Evolutionary conservation across 1,140 invertebrate species (phyloP).

Genomic region (Aphelinus atriplicis): DNA sequence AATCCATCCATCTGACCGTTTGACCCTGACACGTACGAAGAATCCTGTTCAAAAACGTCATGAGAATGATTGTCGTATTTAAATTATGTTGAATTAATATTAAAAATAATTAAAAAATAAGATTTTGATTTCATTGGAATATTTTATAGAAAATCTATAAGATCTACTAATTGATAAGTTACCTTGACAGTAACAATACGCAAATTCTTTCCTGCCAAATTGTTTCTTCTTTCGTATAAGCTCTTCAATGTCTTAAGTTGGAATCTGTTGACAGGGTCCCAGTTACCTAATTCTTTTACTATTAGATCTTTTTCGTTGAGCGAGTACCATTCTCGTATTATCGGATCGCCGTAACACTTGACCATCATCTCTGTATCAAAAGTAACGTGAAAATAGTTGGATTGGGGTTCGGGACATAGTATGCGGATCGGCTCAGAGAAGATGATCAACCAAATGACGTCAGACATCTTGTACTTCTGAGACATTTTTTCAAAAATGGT

Average conservation of each 20-base stretch:
- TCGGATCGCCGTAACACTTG: conserved; percentile 17
- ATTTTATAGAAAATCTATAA: too few species aligned
- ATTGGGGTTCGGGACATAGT: conserved; percentile 10
- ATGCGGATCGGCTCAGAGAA: not conserved
- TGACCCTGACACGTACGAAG: not conserved
- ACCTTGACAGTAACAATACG: too few species aligned
- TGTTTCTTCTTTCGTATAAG: too few species aligned
- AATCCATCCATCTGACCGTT: conserved; percentile 7
- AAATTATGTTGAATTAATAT: too few species aligned
- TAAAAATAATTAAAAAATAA: too few species aligned
- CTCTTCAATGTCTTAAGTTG: not conserved
- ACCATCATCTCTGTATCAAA: conserved; percentile 46
- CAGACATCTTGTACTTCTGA: not conserved
- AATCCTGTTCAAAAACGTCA: too few species aligned
- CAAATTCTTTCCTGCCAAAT: too few species aligned
- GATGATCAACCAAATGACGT: conserved; percentile 4
- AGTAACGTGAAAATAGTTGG: conserved; percentile 41
- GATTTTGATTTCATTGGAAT: too few species aligned
- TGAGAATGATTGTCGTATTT: too few species aligned
- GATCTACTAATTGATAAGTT: too few species aligned
- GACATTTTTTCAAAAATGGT: not conserved
- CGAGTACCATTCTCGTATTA: conserved; percentile 48
- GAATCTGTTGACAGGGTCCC: not conserved
- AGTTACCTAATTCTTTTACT: not conserved
- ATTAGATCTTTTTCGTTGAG: conserved; percentile 3